Base-by-base conservation (phyloP, 2,797 vertebrate genomes). In the Siniperca scherzeri region DNA sequence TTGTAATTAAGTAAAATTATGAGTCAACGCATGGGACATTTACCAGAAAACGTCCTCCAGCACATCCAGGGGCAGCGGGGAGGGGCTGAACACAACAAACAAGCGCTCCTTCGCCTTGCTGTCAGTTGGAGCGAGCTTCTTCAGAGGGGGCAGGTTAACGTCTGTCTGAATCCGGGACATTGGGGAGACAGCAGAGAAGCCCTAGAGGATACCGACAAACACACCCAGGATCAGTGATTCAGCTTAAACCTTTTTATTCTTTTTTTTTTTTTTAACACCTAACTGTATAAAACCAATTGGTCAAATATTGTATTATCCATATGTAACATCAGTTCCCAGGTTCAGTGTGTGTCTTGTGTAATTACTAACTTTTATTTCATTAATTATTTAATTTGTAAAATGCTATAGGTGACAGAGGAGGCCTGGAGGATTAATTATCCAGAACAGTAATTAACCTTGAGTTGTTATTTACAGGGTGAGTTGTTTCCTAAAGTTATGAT, bases 11-110 rank as follows among this genome's bases (percentile, higher is more conserved):
- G 27, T 36, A 2, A n/a, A 46, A 30, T 61, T 10, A 65, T 13
- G 8, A 71, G 44, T 9, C 9, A 60, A n/a, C 1, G 2, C 1
- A 16, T 12, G 5, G 1, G 7, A 25, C 10, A 33, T 90, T 96
- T 96, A 99, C 98, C 98, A 97, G 95, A 98, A 99, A 22, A 99
- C 95, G 74, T 99, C 98, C 89, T 99, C 98, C 93, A 99, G 87
- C 52, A 98, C 92, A 14, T 98, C 97, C 33, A 96, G 80, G 3
- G 98, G 96, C 86, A 99, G 94, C 25, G 97, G 96, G 60, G 97
- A 95, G 44, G 98, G 98, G 93, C 96, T 97, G 89, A 99, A 99
- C 72, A 98, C 97, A 7, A 99, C 95, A 88, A 99, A 99, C 86
- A 99, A 94, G 65, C 98, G 97, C 95, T 99, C 98, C 90, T 97